Evolutionary conservation across 2,113 vertebrate species (phyloP).

Genomic region (Nestor notabilis): DNA sequence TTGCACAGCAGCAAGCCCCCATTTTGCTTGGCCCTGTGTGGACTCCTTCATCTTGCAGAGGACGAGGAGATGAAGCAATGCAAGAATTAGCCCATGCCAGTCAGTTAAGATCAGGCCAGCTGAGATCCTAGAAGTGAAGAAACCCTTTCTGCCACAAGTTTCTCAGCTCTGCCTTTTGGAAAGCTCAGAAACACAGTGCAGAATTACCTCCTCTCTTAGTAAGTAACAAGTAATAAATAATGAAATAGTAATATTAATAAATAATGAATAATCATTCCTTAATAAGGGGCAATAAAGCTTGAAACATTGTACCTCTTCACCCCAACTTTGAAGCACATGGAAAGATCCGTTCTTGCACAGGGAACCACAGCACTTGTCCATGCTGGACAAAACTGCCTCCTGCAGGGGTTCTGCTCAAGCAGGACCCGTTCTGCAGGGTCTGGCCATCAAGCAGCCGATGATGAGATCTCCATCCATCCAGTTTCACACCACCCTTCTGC

Average conservation of each 20-base stretch:
- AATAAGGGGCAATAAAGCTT: not conserved
- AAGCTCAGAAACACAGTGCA: not conserved
- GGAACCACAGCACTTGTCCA: fast-evolving
- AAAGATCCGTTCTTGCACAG: not conserved
- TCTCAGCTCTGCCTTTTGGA: not conserved
- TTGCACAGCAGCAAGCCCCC: not conserved
- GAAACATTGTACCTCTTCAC: not conserved
- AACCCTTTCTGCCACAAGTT: not conserved
- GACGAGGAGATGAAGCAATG: not conserved
- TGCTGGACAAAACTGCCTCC: not conserved
- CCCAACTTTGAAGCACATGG: not conserved
- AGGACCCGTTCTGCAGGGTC: not conserved
- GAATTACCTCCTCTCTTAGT: not conserved
- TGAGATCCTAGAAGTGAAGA: not conserved
- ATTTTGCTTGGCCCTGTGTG: not conserved
- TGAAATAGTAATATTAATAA: not conserved
- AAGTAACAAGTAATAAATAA: not conserved
- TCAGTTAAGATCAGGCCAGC: not conserved
- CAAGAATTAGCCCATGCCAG: not conserved
- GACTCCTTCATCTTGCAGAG: not conserved
- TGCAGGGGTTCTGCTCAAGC: not conserved
- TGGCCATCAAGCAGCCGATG: not conserved
- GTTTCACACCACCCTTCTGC: not conserved
- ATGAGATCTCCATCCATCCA: not conserved
- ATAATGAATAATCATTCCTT: not conserved